A percentile compares a stretch with the other conserved stretches of the same genome.
phyloP scores from a whole-genome alignment of 2,888 invertebrate genomes.

The Leucophora obtusa region DNA sequence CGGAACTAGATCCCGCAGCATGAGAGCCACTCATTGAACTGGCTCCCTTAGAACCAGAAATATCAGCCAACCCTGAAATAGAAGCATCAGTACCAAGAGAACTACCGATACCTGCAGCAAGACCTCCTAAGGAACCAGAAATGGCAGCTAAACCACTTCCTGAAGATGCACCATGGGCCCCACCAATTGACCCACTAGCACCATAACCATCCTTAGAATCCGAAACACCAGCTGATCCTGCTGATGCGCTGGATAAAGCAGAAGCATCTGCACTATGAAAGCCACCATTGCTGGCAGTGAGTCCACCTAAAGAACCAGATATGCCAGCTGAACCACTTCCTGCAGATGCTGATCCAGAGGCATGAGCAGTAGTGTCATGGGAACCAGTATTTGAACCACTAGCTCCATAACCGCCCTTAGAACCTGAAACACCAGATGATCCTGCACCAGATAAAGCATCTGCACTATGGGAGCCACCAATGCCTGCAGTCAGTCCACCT shows the following conservation, averaged over 20 bases:
- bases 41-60: not conserved
- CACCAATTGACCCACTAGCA: not conserved
- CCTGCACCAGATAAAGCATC: not conserved
- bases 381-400: constrained; percentile 1
- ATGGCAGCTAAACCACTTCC: not conserved
- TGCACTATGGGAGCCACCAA: not conserved
- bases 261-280: not conserved
- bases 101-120: not conserved
- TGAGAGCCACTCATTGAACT: too few species aligned
- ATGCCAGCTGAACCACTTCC: not conserved
- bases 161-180: too few species aligned
- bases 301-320: not conserved
- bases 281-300: not conserved
- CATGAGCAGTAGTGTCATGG: not conserved
- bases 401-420: not conserved
- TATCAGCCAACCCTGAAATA: not conserved
- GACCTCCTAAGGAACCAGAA: constrained; percentile 13
- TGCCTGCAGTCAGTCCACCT: not conserved
- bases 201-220: not conserved
- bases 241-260: not conserved
- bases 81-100: constrained; percentile 1
- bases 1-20: not conserved
- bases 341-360: not conserved
- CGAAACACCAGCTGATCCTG: too few species aligned
- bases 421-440: not conserved